phyloP scores from a whole-genome alignment of 2,113 vertebrate species.

The Chiloscyllium plagiosum region DNA sequence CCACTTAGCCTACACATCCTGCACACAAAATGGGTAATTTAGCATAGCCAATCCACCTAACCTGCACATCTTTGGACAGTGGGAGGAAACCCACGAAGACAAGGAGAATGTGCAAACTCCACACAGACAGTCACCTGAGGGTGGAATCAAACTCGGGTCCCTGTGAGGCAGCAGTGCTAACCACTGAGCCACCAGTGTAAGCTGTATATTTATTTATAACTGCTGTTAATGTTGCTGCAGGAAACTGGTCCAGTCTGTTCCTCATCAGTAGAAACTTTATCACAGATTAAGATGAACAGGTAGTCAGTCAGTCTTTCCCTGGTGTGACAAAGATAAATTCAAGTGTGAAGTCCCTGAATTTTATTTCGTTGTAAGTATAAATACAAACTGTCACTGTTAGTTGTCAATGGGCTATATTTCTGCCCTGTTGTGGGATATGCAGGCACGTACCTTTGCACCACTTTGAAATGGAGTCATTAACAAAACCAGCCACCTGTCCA shows the following conservation, averaged over 20 bases:
- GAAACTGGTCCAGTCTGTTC: not conserved
- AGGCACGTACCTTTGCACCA: not conserved
- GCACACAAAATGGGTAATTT: too few relatives aligned
- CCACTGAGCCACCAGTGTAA: not conserved
- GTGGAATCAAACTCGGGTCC: too few relatives aligned
- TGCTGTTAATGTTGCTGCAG: not conserved
- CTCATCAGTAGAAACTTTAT: not conserved
- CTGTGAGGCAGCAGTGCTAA: too few relatives aligned
- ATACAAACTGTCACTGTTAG: not conserved
- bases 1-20: too few relatives aligned
- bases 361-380: not conserved
- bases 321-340: not conserved
- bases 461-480: not conserved
- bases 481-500: not conserved
- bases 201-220: not conserved
- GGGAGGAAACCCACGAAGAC: too few relatives aligned
- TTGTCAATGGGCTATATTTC: not conserved
- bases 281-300: not conserved
- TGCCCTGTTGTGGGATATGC: not conserved
- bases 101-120: too few relatives aligned
- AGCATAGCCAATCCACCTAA: too few relatives aligned
- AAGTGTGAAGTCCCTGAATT: not conserved
- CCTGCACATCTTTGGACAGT: too few relatives aligned
- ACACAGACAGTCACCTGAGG: too few relatives aligned
- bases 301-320: not conserved